These are phyloP conservation scores for Leptobrachium ailaonicum DNA, from an alignment of 2,113 vertebrate species.

Conservation along the genomic window DNA sequence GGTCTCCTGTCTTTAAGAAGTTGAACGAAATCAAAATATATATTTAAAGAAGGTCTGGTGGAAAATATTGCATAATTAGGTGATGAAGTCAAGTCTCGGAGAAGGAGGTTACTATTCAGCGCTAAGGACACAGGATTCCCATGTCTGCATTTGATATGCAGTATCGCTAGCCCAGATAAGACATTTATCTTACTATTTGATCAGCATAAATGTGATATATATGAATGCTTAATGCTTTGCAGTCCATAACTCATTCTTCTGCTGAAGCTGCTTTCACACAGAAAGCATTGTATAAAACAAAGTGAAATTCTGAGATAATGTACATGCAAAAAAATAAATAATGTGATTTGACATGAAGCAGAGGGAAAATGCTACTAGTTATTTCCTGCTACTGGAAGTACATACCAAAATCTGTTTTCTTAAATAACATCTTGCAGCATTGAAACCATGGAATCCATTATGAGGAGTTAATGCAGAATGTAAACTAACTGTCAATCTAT, in stretches of 20 bases:
- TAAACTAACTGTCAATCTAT: constrained; percentile 38
- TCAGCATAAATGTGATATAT: neutral
- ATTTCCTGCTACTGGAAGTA: constrained; percentile 13
- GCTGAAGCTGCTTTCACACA: neutral
- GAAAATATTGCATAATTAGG: no score
- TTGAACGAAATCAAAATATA: no score
- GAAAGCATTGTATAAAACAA: neutral
- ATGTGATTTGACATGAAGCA: constrained; percentile 21
- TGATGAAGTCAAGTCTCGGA: no score
- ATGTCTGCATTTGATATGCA: neutral
- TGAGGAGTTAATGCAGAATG: constrained; percentile 18
- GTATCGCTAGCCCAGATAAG: neutral
- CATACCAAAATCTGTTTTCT: constrained; percentile 34
- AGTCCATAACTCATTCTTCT: neutral
- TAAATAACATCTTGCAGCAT: constrained; percentile 34
- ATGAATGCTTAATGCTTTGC: neutral
- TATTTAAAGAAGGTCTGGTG: no score
- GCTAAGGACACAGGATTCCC: neutral
- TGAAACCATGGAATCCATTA: constrained; percentile 32
- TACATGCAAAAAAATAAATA: constrained; percentile 1
- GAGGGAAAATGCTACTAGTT: constrained; percentile 4
- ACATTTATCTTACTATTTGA: neutral
- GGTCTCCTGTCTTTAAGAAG: no score
- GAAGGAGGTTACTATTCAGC: no score
- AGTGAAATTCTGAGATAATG: neutral